These are phyloP conservation scores for Machaerirhynchus nigripectus DNA, from an alignment of 2,113 vertebrate genomes.

Conservation along the genomic window DNA sequence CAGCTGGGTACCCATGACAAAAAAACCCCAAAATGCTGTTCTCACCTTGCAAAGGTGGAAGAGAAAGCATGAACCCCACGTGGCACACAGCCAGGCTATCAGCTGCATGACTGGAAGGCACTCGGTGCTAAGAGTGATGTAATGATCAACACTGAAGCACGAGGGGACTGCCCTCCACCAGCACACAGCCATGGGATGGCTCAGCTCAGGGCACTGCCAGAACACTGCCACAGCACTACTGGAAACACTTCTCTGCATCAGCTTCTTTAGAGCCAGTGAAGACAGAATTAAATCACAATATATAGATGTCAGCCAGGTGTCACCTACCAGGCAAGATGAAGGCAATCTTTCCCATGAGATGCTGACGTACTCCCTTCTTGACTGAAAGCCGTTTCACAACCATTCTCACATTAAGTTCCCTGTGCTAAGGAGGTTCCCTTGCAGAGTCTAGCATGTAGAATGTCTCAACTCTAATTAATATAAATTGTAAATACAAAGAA, in stretches of 20 bases:
- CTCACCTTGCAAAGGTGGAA: not conserved
- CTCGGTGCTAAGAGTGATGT: not conserved
- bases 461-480: not conserved
- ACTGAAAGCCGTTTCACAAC: not conserved
- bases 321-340: not conserved
- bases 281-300: not conserved
- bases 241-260: not conserved
- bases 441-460: not conserved
- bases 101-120: not conserved
- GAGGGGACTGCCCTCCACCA: not conserved
- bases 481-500: not conserved
- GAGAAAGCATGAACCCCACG: rapidly evolving
- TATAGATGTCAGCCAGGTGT: not conserved
- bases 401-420: not conserved
- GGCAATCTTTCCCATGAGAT: not conserved
- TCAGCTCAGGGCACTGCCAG: not conserved
- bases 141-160: not conserved
- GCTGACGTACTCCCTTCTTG: not conserved
- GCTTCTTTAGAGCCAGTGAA: not conserved
- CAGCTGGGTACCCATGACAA: not conserved
- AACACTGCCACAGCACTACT: not conserved
- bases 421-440: not conserved
- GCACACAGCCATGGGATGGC: not conserved
- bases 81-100: not conserved
- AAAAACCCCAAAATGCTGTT: not conserved